Conservation (phyloP, 1,140 invertebrate species). For the Drosophila azteca region DNA sequence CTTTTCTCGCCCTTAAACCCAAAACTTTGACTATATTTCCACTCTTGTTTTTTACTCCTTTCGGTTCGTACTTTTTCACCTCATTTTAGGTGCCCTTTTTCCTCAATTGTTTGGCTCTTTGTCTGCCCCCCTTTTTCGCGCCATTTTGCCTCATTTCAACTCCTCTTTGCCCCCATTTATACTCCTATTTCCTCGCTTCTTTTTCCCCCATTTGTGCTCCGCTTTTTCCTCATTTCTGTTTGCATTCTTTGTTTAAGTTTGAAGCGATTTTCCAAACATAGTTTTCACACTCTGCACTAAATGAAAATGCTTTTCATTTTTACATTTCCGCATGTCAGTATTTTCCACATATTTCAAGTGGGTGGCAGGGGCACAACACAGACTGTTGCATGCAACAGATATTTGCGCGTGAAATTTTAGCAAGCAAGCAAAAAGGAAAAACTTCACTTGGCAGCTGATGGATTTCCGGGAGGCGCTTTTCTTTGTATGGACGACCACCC, state of each 20-base stretch:
- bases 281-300: slow-evolving; percentile 43
- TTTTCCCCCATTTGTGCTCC: no score
- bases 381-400: slow-evolving; percentile 22
- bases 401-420: slow-evolving; percentile 40
- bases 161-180: no score
- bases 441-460: slow-evolving; percentile 25
- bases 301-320: slow-evolving; percentile 49
- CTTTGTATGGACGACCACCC: slow-evolving; percentile 23
- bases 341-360: slow-evolving; percentile 25
- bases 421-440: background rate
- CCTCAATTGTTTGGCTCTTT: no score
- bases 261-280: slow-evolving; percentile 6
- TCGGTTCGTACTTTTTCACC: no score
- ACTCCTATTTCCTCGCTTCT: no score
- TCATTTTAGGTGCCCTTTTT: no score
- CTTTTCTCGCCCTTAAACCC: background rate
- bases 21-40: no score
- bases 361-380: slow-evolving; percentile 4
- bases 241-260: slow-evolving; percentile 23
- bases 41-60: no score
- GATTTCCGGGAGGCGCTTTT: slow-evolving; percentile 53
- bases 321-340: slow-evolving; percentile 34
- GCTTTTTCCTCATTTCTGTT: background rate
- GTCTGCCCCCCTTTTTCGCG: no score
- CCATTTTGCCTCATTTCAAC: no score